Evolutionary conservation across 2,888 invertebrate genomes (phyloP), one percentile per base, ranked within the genome.

Genomic region (Amiota communis): DNA sequence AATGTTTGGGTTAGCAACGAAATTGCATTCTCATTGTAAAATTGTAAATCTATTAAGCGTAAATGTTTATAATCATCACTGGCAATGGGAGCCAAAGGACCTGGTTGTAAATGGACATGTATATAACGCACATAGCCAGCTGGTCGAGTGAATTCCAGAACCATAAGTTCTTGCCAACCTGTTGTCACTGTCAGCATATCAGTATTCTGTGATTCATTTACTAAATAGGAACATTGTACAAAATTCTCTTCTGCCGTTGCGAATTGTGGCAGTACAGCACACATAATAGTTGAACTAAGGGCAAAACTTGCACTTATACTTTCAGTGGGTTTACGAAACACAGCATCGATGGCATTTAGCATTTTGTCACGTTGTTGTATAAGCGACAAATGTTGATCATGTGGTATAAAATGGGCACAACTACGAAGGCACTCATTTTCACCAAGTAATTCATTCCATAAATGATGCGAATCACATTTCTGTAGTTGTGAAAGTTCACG

Each of bases 321-420:
- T 82, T 92, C 91, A 77, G 93, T 92, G 8, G 93, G 92, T 36
- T 92, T 91, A 80, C 92, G 91, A 88, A 96, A 96, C 8, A 96
- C 92, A 71, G 91, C 90, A n/a, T 91, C 90, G 23, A 96, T 91
- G 2, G 93, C 91, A 72, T 91, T 89, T 78, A 93, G 93, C 77
- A 97, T 90, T 86, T 92, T 92, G 63, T 93, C 92, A 82, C 95
- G 94, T 78, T 97, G 94, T 85, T 97, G 97, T 11, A 96, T 91
- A 69, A 98, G 90, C 1, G 98, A 98, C 78, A 92, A 93, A 74
- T 93, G 92, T 75, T 92, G 92, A 86, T 95, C 93, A 80, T 95
- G 94, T 10, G 93, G 93, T 81, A 96, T 94, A 79, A 97, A 93
- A 17, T 93, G 91, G 0, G 93, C 91, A 81, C 95, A 94, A 79